phyloP scores from a whole-genome alignment of 1,140 invertebrate genomes.

The silkworm (Bombyx mori) region DNA sequence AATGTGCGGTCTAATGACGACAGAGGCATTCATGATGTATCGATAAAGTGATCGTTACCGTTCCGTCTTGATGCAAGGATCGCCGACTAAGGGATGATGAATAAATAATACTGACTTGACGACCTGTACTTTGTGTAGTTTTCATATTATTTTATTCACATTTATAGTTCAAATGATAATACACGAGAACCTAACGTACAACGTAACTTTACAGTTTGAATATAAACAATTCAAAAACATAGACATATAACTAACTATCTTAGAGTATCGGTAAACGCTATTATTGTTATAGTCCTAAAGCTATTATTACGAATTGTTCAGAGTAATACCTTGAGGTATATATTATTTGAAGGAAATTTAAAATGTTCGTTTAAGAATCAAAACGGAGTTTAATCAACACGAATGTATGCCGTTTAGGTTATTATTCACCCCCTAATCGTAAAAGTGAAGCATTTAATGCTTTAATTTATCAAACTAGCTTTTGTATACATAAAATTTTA shows the following conservation, averaged over 20 bases:
- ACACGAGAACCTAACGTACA: slow-evolving; percentile 62
- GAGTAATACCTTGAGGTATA: slow-evolving; percentile 45
- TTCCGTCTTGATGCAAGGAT: slow-evolving; percentile 62
- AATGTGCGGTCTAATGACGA: slow-evolving; percentile 66
- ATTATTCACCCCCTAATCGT: slow-evolving; percentile 36
- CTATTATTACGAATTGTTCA: slow-evolving; percentile 58
- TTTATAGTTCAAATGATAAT: slow-evolving; percentile 63
- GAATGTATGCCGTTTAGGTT: slow-evolving; percentile 27
- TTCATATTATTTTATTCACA: slow-evolving; percentile 67
- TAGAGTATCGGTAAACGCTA: slow-evolving; percentile 61
- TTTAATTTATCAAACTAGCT: slow-evolving; percentile 44
- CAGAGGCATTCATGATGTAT: slow-evolving; percentile 68
- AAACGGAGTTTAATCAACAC: slow-evolving; percentile 24
- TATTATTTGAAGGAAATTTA: slow-evolving; percentile 33
- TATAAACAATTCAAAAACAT: slow-evolving; percentile 71
- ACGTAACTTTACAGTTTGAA: slow-evolving; percentile 60
- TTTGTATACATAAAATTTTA: slow-evolving; percentile 50
- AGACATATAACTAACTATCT: slow-evolving; percentile 33
- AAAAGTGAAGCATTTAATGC: slow-evolving; percentile 59
- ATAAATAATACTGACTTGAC: slow-evolving; percentile 53
- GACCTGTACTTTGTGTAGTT: slow-evolving; percentile 41
- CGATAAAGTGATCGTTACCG: slow-evolving; percentile 67
- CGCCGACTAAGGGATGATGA: slow-evolving; percentile 52
- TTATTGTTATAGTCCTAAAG: slow-evolving; percentile 65
- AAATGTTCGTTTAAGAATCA: slow-evolving; percentile 28